Base-by-base conservation (phyloP, 2,113 vertebrate species). In the Micronycteris hirsuta region DNA sequence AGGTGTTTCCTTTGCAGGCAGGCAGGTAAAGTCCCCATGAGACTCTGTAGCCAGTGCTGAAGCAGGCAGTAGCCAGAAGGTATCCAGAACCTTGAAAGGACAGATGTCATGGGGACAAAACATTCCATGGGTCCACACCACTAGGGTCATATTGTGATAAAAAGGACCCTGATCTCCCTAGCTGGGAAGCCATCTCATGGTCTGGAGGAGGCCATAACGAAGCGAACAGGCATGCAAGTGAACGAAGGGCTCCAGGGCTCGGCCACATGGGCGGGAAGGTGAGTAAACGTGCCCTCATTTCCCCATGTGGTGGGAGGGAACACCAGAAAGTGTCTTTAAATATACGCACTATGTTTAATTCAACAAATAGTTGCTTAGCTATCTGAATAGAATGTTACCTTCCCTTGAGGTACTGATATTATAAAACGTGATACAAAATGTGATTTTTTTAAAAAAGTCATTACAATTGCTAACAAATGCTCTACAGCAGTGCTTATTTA, bases 391-490 rank as follows among this genome's bases (percentile, higher is more conserved):
- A 65, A 38, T 76, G 24, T 74, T 82, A 63, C 33, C 43, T 89
- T 49, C 63, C 28, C 49, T 87, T 73, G 14, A 49, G 61, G 26
- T 88, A 2, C 20, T 11, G 49, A 17, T 71, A 58, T 91, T 93
- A 95, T 56, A 83, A 93, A 93, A 73, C 20, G 63, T 63, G 86
- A 63, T 87, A 77, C 20, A 83, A 70, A 73, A 33, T 93, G 47
- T 33, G 10, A 47, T 76, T 56, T 94, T 89, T 86, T 12, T 8
- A 52, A 67, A 88, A 86, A 74, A 84, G 52, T 24, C 41, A 71
- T 52, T 68, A 70, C 15, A 13, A 31, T 56, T 89, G 76, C 49
- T 65, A 91, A 93, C 41, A 84, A 70, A 88, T 74, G n/a, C 54
- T 38, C 68, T 67, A 71, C 54, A 43, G 43, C 74, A 87, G 19